A percentile compares a stretch with the other conserved stretches of the same genome.
Evolutionary conservation across 2,888 invertebrate species (phyloP).

Genomic region (Auanema freiburgensis): DNA sequence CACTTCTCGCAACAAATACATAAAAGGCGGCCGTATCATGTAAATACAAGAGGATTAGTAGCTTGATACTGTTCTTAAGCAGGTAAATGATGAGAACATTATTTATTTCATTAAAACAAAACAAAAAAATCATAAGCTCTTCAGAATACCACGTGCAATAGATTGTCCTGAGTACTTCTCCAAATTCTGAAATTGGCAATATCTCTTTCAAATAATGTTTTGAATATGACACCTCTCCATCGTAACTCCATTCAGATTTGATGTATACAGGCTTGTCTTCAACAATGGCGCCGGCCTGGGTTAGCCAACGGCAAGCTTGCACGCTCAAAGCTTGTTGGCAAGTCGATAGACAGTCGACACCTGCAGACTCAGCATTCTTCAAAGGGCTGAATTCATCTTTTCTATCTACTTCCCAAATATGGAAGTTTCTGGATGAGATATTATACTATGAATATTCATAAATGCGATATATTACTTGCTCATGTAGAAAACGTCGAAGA

Average conservation of each 20-base stretch:
- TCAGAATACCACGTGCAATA: too few relatives aligned
- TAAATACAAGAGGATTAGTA: too few relatives aligned
- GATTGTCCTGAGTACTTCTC: too few relatives aligned
- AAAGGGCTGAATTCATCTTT: constrained; percentile 94
- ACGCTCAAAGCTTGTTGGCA: constrained; percentile 32
- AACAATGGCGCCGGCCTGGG: constrained; percentile 7
- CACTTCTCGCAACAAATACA: too few relatives aligned
- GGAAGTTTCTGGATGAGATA: constrained; percentile 73
- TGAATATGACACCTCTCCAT: constrained; percentile 14
- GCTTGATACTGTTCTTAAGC: too few relatives aligned
- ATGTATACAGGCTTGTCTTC: constrained; percentile 9
- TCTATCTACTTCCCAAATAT: constrained; percentile 84
- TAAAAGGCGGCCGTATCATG: too few relatives aligned
- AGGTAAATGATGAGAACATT: too few relatives aligned
- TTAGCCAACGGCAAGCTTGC: constrained; percentile 20
- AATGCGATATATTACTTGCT: constrained; percentile 71
- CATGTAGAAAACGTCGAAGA: constrained; percentile 96
- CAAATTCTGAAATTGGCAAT: too few relatives aligned
- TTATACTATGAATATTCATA: not conserved
- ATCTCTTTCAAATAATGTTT: not conserved
- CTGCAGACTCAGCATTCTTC: constrained; percentile 85
- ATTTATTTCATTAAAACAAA: too few relatives aligned
- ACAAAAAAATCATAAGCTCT: too few relatives aligned
- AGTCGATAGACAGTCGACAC: constrained; percentile 84
- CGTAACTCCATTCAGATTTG: constrained; percentile 6